Evolutionary conservation across 2,113 vertebrate genomes (phyloP).

Genomic region (Pangasianodon hypophthalmus): DNA sequence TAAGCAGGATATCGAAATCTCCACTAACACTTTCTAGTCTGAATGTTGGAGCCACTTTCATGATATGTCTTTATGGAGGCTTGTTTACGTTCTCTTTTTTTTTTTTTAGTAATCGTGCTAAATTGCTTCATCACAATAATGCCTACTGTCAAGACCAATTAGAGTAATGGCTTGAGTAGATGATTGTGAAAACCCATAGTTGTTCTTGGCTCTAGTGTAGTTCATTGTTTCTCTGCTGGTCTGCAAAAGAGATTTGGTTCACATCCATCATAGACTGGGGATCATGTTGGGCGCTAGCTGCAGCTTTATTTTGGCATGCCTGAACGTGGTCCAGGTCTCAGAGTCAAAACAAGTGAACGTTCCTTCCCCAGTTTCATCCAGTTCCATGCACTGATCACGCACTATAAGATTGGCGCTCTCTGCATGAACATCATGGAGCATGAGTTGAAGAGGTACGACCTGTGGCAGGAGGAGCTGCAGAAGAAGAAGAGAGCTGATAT

Average conservation of each 20-base stretch:
- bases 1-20: slow-evolving; percentile 16
- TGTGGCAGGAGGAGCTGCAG: slow-evolving; percentile 92
- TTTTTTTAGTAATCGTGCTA: slow-evolving; percentile 28
- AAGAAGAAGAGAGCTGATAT: slow-evolving; percentile 94
- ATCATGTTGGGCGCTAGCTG: slow-evolving; percentile 52
- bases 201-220: slow-evolving; percentile 57
- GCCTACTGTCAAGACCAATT: slow-evolving; percentile 64
- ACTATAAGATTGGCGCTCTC: slow-evolving; percentile 91
- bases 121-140: slow-evolving; percentile 61
- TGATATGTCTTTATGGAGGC: slow-evolving; percentile 44
- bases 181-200: slow-evolving; percentile 56
- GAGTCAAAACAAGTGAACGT: slow-evolving; percentile 37
- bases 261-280: slow-evolving; percentile 57
- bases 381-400: slow-evolving; percentile 89
- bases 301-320: slow-evolving; percentile 39
- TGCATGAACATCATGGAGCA: slow-evolving; percentile 95
- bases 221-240: slow-evolving; percentile 59
- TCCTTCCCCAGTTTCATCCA: slow-evolving; percentile 84
- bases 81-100: slow-evolving; percentile 47
- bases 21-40: background rate
- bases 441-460: slow-evolving; percentile 89
- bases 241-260: slow-evolving; percentile 53
- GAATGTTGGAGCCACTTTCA: slow-evolving; percentile 41
- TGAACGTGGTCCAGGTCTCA: background rate
- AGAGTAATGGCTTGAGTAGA: slow-evolving; percentile 37